A percentile compares a stretch with the other conserved stretches of the same genome.
Evolutionary conservation across 2,888 invertebrate species (phyloP).

Genomic region (Hoplodrina ambigua): DNA sequence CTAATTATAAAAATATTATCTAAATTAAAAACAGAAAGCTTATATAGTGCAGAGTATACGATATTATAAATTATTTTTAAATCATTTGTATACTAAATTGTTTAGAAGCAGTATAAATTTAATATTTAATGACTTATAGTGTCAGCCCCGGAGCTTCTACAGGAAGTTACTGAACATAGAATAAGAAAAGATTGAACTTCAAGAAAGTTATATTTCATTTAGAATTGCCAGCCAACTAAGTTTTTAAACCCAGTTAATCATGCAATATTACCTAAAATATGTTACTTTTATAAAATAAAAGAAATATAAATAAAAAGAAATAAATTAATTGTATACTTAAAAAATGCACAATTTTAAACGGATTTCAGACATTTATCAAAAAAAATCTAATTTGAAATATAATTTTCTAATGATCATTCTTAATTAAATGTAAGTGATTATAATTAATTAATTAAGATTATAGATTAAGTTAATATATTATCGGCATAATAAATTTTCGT

Average conservation of each 20-base stretch:
- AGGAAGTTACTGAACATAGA: constrained; percentile 63
- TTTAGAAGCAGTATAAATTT: constrained; percentile 15
- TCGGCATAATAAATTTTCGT: constrained; percentile 71
- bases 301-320: background rate
- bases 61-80: constrained; percentile 7
- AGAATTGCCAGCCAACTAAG: background rate
- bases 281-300: background rate
- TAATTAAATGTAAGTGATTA: constrained; percentile 45
- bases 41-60: constrained; percentile 28
- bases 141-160: constrained; percentile 69
- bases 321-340: background rate
- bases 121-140: constrained; percentile 29
- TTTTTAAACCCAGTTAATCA: constrained; percentile 1
- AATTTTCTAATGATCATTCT: constrained; percentile 49
- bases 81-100: constrained; percentile 14
- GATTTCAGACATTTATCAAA: background rate
- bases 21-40: constrained; percentile 1
- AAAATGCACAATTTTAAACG: background rate
- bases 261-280: background rate
- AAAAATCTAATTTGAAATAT: constrained; percentile 41
- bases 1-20: background rate
- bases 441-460: constrained; percentile 25
- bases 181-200: constrained; percentile 34
- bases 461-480: constrained; percentile 58
- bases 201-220: constrained; percentile 57